A percentile compares a stretch with the other conserved stretches of the same genome.
Conservation (phyloP, 2,888 invertebrate species). For the Dascillus cervinus region DNA sequence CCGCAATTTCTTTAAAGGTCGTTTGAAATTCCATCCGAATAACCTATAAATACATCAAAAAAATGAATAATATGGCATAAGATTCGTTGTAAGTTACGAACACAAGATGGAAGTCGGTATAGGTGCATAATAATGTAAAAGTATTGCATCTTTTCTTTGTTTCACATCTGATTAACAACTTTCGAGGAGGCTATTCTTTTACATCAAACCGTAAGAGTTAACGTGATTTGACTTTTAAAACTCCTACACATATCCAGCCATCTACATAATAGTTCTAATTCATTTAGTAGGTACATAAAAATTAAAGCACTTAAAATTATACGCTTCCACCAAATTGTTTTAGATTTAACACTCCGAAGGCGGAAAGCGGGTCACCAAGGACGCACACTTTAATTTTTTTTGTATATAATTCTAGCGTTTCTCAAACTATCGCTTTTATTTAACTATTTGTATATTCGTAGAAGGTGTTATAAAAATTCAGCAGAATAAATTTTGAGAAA, state of each 20-base stretch:
- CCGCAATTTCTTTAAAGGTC: background rate
- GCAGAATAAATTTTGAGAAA: too few species aligned
- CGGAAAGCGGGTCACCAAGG: too few species aligned
- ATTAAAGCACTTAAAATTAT: too few species aligned
- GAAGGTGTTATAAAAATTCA: too few species aligned
- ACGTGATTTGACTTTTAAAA: constrained; percentile 16
- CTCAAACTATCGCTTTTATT: too few species aligned
- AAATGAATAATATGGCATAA: constrained; percentile 7
- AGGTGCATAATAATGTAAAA: constrained; percentile 3
- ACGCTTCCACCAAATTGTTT: too few species aligned
- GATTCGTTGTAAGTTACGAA: too few species aligned
- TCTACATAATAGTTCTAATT: constrained; percentile 8
- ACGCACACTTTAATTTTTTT: too few species aligned
- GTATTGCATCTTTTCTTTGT: too few species aligned
- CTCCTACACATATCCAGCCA: constrained; percentile 13
- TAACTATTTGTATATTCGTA: too few species aligned
- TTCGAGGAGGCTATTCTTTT: constrained; percentile 7
- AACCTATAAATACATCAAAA: constrained; percentile 8
- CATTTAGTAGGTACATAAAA: constrained; percentile 8
- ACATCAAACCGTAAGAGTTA: constrained; percentile 12
- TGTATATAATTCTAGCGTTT: too few species aligned
- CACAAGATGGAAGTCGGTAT: background rate
- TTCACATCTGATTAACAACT: constrained; percentile 2
- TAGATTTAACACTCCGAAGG: too few species aligned
- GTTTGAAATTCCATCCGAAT: constrained; percentile 1